Evolutionary conservation across 2,113 vertebrate genomes (phyloP).

Genomic region (Chelonoidis abingdonii): DNA sequence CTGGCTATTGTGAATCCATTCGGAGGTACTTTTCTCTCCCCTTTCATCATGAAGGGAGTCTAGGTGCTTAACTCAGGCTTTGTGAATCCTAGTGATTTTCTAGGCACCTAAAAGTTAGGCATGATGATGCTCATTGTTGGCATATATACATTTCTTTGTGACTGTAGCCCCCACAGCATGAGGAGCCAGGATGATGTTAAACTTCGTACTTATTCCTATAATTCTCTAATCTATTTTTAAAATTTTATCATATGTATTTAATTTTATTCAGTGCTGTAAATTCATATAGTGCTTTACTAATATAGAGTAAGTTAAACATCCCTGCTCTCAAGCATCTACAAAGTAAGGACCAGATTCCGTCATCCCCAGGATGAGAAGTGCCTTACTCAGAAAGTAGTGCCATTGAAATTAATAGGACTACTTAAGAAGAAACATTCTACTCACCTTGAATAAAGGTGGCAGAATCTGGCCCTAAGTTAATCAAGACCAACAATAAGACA

Average conservation of each 20-base stretch:
- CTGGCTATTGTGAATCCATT: too few relatives aligned
- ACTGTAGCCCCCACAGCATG: neutral
- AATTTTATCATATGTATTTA: neutral
- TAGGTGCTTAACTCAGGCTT: too few relatives aligned
- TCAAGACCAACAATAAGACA: neutral
- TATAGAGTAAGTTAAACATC: neutral
- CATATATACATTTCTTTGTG: too few relatives aligned
- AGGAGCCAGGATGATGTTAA: neutral
- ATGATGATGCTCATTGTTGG: too few relatives aligned
- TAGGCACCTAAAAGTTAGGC: too few relatives aligned
- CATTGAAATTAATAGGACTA: neutral
- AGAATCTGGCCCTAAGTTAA: neutral
- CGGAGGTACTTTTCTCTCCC: too few relatives aligned
- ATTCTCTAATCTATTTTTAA: neutral
- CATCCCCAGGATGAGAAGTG: neutral
- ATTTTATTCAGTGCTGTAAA: neutral
- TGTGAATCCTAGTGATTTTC: too few relatives aligned
- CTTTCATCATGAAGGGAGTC: too few relatives aligned
- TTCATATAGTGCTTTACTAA: neutral
- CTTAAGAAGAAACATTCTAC: neutral
- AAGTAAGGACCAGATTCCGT: neutral
- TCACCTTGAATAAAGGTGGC: neutral
- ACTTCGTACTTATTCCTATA: neutral
- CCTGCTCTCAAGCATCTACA: neutral
- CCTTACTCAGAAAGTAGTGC: neutral